A percentile compares a stretch with the other conserved stretches of the same genome.
Conservation (phyloP, 2,113 vertebrate species). For the Osmerus mordax region DNA sequence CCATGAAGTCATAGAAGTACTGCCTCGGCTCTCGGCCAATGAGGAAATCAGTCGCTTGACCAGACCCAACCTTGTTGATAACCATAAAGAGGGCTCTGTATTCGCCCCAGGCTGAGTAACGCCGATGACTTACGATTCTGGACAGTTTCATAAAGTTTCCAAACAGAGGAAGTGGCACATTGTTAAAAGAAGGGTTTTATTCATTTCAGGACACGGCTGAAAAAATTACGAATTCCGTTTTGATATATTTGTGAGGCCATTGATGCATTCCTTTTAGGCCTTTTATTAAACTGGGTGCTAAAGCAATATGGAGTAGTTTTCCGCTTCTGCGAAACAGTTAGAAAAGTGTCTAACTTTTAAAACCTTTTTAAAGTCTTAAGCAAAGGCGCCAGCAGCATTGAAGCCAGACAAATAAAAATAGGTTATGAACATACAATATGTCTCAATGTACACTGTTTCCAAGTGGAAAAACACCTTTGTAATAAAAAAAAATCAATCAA, state of each 20-base stretch:
- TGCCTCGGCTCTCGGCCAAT: slow-evolving; percentile 23
- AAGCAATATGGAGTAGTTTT: too few relatives aligned
- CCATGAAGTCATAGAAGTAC: slow-evolving; percentile 44
- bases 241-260: slow-evolving; percentile 33
- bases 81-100: neutral
- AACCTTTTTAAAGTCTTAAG: too few relatives aligned
- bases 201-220: slow-evolving; percentile 28
- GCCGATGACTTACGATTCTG: slow-evolving; percentile 27
- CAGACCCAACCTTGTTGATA: slow-evolving; percentile 33
- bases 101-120: slow-evolving; percentile 25
- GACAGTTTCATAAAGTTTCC: slow-evolving; percentile 46
- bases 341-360: too few relatives aligned
- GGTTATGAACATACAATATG: too few relatives aligned
- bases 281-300: too few relatives aligned
- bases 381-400: too few relatives aligned
- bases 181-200: slow-evolving; percentile 36
- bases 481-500: too few relatives aligned
- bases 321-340: too few relatives aligned
- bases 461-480: too few relatives aligned
- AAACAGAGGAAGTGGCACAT: slow-evolving; percentile 20
- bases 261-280: slow-evolving; percentile 16
- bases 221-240: slow-evolving; percentile 26
- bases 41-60: slow-evolving; percentile 33
- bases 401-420: too few relatives aligned
- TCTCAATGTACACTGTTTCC: too few relatives aligned